Base-by-base conservation (phyloP, 1,140 invertebrate genomes). In the Mizuhopecten yessoensis region DNA sequence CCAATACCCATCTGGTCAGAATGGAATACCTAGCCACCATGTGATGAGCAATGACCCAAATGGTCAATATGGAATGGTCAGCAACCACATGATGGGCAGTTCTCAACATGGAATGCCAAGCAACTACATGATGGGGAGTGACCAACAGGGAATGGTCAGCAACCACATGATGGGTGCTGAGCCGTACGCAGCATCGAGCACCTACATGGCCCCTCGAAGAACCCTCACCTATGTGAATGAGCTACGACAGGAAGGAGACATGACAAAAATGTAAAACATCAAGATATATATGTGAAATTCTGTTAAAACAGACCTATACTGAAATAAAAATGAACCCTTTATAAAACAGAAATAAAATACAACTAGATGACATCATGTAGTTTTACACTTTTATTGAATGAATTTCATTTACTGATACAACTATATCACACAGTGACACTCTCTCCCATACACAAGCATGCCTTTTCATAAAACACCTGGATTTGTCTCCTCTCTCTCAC, bases 221-320 rank as follows among this genome's bases (percentile, higher is more conserved):
- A 75, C 57, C n/a, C 57, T 29, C n/a, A 75, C 57, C 5, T 75
- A 75, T 75, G 57, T 75, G 57, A 75, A 75, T 29, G 57, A 75
- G 11, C 57, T 75, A 0, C 57, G 0, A 5, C 57, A 29, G 17
- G 9, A 45, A 10, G 42, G 57, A 29, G 29, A n/a, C 23, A 75
- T 29, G n/a, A 75, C 57, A 3, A 23, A n/a, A 75, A 75, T 75
- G 57, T 75, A 75, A 75, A 75, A 29, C 5, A 29, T 29, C n/a
- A n/a, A n/a, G n/a, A 39, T 39, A 39, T 39, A 39, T 39, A 5
- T 13, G 13, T 39, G n/a, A n/a, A 75, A 29, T 39, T 7, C 36
- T 39, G 36, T 39, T 39, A 7, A 39, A 39, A 39, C n/a, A n/a
- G 13, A 7, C 36, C 13, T 9, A 45, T 45, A 45, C 17, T 1